Conservation (phyloP, 2,113 vertebrate species). For the Coryphaenoides rupestris region DNA sequence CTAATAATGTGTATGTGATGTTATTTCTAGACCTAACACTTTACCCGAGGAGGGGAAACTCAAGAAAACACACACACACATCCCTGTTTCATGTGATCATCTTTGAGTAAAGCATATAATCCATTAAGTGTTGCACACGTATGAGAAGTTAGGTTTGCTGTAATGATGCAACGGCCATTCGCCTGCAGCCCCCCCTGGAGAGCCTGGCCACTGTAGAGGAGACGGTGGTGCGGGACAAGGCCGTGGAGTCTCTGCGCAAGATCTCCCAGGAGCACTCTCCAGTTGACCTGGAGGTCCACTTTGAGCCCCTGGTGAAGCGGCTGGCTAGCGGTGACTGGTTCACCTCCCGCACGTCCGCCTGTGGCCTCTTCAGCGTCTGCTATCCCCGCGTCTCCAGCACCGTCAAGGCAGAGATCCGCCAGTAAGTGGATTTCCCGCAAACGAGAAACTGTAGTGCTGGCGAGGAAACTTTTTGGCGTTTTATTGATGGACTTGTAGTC, state of each 20-base stretch:
- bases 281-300: slow-evolving; percentile 86
- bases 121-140: not conserved
- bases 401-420: slow-evolving; percentile 86
- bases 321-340: slow-evolving; percentile 90
- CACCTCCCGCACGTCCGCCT: slow-evolving; percentile 88
- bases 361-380: slow-evolving; percentile 87
- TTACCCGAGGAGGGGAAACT: not conserved
- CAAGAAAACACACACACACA: not conserved
- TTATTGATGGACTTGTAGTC: not conserved
- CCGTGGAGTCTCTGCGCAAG: slow-evolving; percentile 87
- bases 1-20: not conserved
- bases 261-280: slow-evolving; percentile 89
- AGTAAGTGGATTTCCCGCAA: slow-evolving; percentile 71
- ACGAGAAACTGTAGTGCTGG: not conserved
- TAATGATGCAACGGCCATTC: not conserved
- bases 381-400: slow-evolving; percentile 85
- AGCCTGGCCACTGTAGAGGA: slow-evolving; percentile 89
- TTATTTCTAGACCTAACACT: not conserved
- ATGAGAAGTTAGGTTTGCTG: not conserved
- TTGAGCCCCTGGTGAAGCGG: slow-evolving; percentile 89
- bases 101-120: not conserved
- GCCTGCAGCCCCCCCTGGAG: slow-evolving; percentile 82
- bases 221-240: slow-evolving; percentile 87
- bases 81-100: not conserved
- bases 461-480: not conserved